phyloP scores from a whole-genome alignment of 2,888 invertebrate genomes.

The Lomographa bimaculata region DNA sequence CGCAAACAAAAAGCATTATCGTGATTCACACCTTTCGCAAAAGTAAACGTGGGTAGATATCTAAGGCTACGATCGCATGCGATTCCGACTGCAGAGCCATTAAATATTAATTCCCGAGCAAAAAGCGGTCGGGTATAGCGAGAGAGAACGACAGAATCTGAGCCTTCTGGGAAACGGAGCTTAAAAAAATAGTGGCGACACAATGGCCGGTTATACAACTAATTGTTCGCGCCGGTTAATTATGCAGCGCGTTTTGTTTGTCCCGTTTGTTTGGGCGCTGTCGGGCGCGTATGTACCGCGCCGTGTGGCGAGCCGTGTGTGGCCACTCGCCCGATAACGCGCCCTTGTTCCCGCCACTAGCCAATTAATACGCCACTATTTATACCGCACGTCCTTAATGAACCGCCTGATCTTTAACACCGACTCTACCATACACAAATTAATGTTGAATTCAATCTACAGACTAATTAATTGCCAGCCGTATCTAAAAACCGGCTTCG shows the following conservation, averaged over 20 bases:
- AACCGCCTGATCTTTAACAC: constrained; percentile 33
- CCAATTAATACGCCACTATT: constrained; percentile 36
- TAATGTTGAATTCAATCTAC: constrained; percentile 28
- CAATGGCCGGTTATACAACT: constrained; percentile 74
- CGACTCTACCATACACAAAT: constrained; percentile 22
- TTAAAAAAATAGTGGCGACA: constrained; percentile 64
- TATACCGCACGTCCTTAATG: constrained; percentile 25
- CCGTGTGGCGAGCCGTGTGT: constrained; percentile 29
- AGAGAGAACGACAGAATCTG: constrained; percentile 49
- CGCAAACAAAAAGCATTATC: constrained; percentile 32
- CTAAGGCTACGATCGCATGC: constrained; percentile 60
- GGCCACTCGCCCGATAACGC: constrained; percentile 30
- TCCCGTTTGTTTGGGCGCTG: constrained; percentile 41
- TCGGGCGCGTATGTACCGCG: constrained; percentile 23
- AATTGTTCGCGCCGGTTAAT: constrained; percentile 74
- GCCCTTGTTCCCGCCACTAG: constrained; percentile 24
- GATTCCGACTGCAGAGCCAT: constrained; percentile 61
- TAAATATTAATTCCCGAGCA: constrained; percentile 70
- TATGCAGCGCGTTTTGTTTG: constrained; percentile 62
- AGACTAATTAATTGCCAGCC: constrained; percentile 30
- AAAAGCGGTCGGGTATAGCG: constrained; percentile 53
- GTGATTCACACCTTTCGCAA: constrained; percentile 41
- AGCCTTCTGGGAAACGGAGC: constrained; percentile 73
- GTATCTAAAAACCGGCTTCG: constrained; percentile 27
- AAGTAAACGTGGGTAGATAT: constrained; percentile 59